Percentiles rank a stretch among this genome's conserved stretches.
These are phyloP conservation scores for western clawed frog (Xenopus tropicalis) DNA, from an alignment of 2,113 vertebrate genomes.

Conservation along the genomic window DNA sequence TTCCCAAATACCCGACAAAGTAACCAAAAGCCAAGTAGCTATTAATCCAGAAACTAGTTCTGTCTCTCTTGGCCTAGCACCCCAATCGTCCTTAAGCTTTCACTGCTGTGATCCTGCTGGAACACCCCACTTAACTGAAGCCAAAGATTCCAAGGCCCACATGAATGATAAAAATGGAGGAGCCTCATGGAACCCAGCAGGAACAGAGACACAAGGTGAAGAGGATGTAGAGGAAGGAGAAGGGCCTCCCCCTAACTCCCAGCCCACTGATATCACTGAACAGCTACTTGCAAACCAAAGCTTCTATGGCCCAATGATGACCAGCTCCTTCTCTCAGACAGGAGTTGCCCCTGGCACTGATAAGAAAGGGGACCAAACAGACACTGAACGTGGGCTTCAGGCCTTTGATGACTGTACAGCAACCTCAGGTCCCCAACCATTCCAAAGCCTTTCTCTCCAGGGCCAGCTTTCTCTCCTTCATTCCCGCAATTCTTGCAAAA, in stretches of 20 bases:
- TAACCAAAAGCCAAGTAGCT: conserved; percentile 35
- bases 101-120: conserved; percentile 51
- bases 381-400: conserved; percentile 22
- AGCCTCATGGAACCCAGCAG: conserved; percentile 30
- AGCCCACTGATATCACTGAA: conserved; percentile 27
- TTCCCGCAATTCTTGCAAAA: conserved; percentile 66
- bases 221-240: conserved; percentile 41
- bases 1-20: not conserved
- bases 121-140: conserved; percentile 43
- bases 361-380: conserved; percentile 36
- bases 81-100: conserved; percentile 45
- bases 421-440: conserved; percentile 42
- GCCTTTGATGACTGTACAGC: conserved; percentile 30
- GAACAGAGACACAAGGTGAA: conserved; percentile 21
- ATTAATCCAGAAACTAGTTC: conserved; percentile 21
- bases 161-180: conserved; percentile 28
- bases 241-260: conserved; percentile 9
- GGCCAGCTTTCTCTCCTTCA: conserved; percentile 63
- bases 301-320: conserved; percentile 43
- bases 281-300: conserved; percentile 49
- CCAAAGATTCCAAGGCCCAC: conserved; percentile 47
- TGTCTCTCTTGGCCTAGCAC: conserved; percentile 21
- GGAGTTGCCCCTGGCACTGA: conserved; percentile 27
- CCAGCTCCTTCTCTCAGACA: conserved; percentile 33
- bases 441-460: conserved; percentile 48